A percentile compares a stretch with the other conserved stretches of the same genome.
Evolutionary conservation across 2,888 invertebrate genomes (phyloP).

Genomic region (Patella caerulea): DNA sequence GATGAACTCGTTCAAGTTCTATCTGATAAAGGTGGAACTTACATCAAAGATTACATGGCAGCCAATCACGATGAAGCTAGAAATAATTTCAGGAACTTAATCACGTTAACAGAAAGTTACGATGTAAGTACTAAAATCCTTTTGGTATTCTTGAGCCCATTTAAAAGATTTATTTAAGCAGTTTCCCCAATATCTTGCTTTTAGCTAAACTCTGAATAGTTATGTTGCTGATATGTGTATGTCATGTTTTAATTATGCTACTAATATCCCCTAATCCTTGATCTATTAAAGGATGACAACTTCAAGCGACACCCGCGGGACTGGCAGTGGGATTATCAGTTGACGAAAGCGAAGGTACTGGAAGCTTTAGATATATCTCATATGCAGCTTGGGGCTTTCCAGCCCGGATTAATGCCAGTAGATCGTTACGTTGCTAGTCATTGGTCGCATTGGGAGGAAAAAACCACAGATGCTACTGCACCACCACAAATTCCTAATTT

Average conservation of each 20-base stretch:
- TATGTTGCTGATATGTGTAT: too few species aligned
- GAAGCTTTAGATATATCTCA: conserved; percentile 23
- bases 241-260: too few species aligned
- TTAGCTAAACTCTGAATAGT: too few species aligned
- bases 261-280: too few species aligned
- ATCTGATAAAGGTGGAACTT: conserved; percentile 25
- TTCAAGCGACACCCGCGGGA: conserved; percentile 11
- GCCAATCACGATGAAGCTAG: conserved; percentile 18
- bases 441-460: too few species aligned
- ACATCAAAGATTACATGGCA: conserved; percentile 29
- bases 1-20: conserved; percentile 29
- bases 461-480: too few species aligned
- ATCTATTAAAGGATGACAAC: background rate
- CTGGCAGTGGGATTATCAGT: conserved; percentile 16
- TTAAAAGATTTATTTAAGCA: too few species aligned
- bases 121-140: background rate
- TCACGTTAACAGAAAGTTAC: conserved; percentile 19
- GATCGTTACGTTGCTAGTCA: too few species aligned
- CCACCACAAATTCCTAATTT: too few species aligned
- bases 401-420: too few species aligned
- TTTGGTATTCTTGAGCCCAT: too few species aligned
- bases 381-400: background rate
- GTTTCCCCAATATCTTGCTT: too few species aligned
- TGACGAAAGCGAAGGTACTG: conserved; percentile 23
- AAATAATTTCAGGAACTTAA: conserved; percentile 28